Evolutionary conservation across 2,113 vertebrate genomes (phyloP).

Genomic region (Leuciscus idus): DNA sequence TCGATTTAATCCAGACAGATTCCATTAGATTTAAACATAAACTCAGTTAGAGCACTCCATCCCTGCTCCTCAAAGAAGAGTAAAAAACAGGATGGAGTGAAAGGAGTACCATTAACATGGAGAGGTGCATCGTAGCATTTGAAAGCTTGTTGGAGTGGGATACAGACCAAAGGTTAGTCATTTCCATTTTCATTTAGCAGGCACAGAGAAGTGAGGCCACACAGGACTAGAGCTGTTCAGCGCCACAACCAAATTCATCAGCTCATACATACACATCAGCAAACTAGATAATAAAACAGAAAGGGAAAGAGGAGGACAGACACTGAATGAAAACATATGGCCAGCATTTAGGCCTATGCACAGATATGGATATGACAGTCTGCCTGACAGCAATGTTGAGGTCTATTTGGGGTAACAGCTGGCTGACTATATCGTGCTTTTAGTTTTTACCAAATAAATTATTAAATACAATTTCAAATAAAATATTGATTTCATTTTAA

Average conservation of each 20-base stretch:
- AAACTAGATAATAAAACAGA: slow-evolving; percentile 33
- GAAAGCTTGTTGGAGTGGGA: slow-evolving; percentile 55
- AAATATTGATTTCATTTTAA: background rate
- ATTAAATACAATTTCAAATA: background rate
- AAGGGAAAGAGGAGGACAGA: slow-evolving; percentile 64
- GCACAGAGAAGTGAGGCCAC: slow-evolving; percentile 53
- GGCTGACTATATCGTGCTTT: background rate
- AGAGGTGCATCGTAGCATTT: slow-evolving; percentile 60
- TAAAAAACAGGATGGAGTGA: slow-evolving; percentile 64
- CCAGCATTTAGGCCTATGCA: background rate
- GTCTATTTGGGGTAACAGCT: background rate
- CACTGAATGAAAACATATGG: slow-evolving; percentile 28
- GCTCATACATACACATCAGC: slow-evolving; percentile 17
- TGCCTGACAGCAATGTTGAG: background rate
- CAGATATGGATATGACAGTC: background rate
- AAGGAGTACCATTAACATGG: slow-evolving; percentile 64
- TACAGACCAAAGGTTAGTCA: slow-evolving; percentile 60
- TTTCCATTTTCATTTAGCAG: slow-evolving; percentile 63
- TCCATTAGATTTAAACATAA: slow-evolving; percentile 71
- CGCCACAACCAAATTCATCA: slow-evolving; percentile 8
- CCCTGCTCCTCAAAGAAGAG: slow-evolving; percentile 52
- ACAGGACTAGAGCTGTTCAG: slow-evolving; percentile 28
- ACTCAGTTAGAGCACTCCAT: slow-evolving; percentile 65
- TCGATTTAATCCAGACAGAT: slow-evolving; percentile 67
- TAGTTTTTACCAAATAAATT: background rate